Evolutionary conservation across 2,888 invertebrate genomes (phyloP), one percentile per base, ranked within the genome.

Genomic region (Melinopterus prodromus): DNA sequence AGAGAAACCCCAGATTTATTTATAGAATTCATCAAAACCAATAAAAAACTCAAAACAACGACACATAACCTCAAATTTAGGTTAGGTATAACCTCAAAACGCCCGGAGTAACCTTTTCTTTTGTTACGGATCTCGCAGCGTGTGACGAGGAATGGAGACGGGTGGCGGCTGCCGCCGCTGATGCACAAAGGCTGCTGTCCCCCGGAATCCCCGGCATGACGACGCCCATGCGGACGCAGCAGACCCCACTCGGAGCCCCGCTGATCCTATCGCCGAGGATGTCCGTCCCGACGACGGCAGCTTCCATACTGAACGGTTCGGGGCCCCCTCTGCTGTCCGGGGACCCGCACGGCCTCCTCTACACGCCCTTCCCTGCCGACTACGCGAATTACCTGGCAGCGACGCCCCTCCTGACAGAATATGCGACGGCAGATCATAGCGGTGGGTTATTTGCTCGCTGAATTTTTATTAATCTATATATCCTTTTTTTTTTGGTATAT

Each of bases 361-460:
- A 97, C 92, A 94, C 95, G 16, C 95, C 95, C 71, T 97, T 97
- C 89, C 82, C 82, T 9, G 93, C 94, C 79, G 97, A 97, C 89
- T 97, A 97, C 90, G 95, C 95, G 89, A 96, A 97, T 91, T 97
- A 97, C 91, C 92, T 97, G 86, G 92, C 93, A 80, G 93, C 93
- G 86, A 95, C 95, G 86, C 96, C 96, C 84, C 92, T 96, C 85
- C 93, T 96, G 89, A 93, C 95, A 84, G 93, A 96, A 90, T 96
- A 96, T 92, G 94, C 95, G 85, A 91, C 93, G 84, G 95, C 97
- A 88, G 97, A 97, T 92, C 96, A 97, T 93, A 95, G 96, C 93
- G 97, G 97, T 97, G 97, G 97, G 97, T 95, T 95, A 91, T 95
- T 95, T 92, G 94, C 94, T 91, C 94, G 94, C 92, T 95, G 93